These are phyloP conservation scores for Gnathonemus longibarbis DNA, from an alignment of 2,113 vertebrate genomes.

Conservation along the genomic window DNA sequence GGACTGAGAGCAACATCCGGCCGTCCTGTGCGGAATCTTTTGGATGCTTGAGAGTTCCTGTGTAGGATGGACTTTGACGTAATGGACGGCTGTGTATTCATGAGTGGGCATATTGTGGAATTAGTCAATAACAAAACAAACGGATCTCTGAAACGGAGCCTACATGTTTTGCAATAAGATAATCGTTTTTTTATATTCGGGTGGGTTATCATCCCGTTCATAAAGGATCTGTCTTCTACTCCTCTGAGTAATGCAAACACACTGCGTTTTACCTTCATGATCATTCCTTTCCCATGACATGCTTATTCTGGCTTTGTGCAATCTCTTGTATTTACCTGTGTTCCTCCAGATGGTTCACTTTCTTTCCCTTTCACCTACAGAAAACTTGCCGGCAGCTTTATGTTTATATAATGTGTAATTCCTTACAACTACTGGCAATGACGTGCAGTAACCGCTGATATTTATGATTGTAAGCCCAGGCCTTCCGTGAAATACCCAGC, in stretches of 20 bases:
- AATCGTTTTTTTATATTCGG: neutral
- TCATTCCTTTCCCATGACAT: neutral
- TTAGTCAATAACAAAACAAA: neutral
- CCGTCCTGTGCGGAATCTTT: neutral
- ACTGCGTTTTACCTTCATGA: neutral
- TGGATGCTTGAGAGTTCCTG: neutral
- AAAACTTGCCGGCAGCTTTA: neutral
- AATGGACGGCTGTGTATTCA: neutral
- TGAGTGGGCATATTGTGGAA: neutral
- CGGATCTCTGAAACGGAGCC: neutral
- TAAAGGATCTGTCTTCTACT: neutral
- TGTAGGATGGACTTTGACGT: neutral
- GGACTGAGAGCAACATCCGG: neutral
- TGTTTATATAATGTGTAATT: neutral
- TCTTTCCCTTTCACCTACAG: neutral
- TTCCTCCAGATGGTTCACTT: neutral
- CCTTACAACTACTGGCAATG: neutral
- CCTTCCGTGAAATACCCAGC: neutral
- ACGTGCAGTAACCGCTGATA: neutral
- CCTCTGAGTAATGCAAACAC: neutral
- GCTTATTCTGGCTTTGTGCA: neutral
- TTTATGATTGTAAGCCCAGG: neutral
- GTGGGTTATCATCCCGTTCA: neutral
- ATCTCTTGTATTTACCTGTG: neutral
- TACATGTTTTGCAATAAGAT: neutral